Conservation (phyloP, 37 sponge, comb jelly and placozoan species). For the Agelas oroides region DNA sequence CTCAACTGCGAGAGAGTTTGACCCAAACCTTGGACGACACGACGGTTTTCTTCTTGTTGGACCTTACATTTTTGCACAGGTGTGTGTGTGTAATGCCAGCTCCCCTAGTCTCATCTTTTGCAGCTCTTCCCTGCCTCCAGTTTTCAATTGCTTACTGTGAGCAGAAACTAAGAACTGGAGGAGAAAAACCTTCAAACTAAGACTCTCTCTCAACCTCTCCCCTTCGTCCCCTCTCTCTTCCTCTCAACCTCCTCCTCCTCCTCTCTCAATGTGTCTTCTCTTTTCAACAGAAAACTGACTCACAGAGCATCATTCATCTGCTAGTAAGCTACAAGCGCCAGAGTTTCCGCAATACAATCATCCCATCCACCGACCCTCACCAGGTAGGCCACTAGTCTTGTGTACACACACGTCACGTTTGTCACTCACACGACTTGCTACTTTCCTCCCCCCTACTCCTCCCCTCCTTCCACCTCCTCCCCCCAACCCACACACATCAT, state of each 20-base stretch:
- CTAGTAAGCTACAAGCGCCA: conserved; percentile 45
- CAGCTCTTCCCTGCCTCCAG: too few species aligned
- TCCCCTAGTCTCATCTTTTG: too few species aligned
- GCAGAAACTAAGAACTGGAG: too few species aligned
- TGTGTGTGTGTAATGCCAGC: conserved; percentile 14
- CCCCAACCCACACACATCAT: not conserved
- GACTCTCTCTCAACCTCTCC: too few species aligned
- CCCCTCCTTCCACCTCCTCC: too few species aligned
- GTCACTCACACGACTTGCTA: too few species aligned
- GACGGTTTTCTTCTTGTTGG: conserved; percentile 55
- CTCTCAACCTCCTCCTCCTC: not conserved
- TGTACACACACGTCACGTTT: not conserved
- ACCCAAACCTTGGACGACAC: conserved; percentile 55
- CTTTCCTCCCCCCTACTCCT: too few species aligned
- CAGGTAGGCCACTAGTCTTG: conserved; percentile 6
- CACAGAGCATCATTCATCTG: too few species aligned
- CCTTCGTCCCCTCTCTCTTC: too few species aligned
- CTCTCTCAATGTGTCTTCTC: not conserved
- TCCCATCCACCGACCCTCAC: conserved; percentile 48
- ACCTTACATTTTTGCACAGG: conserved; percentile 72
- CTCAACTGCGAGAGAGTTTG: conserved; percentile 46
- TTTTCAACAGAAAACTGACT: not conserved
- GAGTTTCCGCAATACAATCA: conserved; percentile 37
- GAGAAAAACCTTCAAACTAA: too few species aligned
- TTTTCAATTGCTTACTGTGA: too few species aligned